phyloP scores from a whole-genome alignment of 1,140 invertebrate genomes.

The Stenopsyche tienmushanensis region DNA sequence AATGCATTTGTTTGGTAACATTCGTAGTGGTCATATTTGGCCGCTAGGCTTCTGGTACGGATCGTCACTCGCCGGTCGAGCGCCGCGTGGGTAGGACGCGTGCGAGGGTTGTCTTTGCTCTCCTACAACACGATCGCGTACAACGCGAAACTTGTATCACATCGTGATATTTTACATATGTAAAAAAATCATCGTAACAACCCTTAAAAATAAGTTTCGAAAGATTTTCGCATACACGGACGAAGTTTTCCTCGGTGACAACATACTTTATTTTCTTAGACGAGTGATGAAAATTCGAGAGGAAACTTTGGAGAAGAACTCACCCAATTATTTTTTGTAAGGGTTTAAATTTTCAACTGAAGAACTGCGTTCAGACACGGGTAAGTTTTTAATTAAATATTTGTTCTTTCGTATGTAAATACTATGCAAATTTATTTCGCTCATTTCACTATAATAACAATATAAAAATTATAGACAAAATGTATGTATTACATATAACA shows the following conservation, averaged over 20 bases:
- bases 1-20: too few relatives aligned
- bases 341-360: not conserved
- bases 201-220: not conserved
- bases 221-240: too few relatives aligned
- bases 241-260: too few relatives aligned
- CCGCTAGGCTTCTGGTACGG: not conserved
- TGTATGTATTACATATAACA: too few relatives aligned
- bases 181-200: not conserved
- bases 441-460: too few relatives aligned
- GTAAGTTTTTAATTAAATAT: not conserved
- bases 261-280: not conserved
- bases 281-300: not conserved
- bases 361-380: not conserved
- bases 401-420: not conserved
- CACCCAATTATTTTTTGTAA: not conserved
- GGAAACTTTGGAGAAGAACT: not conserved
- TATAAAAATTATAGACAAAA: too few relatives aligned
- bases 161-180: not conserved
- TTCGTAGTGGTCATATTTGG: too few relatives aligned
- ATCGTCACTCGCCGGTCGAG: slow-evolving; percentile 13
- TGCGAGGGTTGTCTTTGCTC: not conserved
- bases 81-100: not conserved
- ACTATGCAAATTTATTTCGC: too few relatives aligned
- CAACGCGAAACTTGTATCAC: not conserved
- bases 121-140: not conserved